A percentile compares a stretch with the other conserved stretches of the same genome.
These are phyloP conservation scores for Eidolon dupreanum DNA, from an alignment of 2,797 vertebrate genomes.

Conservation along the genomic window DNA sequence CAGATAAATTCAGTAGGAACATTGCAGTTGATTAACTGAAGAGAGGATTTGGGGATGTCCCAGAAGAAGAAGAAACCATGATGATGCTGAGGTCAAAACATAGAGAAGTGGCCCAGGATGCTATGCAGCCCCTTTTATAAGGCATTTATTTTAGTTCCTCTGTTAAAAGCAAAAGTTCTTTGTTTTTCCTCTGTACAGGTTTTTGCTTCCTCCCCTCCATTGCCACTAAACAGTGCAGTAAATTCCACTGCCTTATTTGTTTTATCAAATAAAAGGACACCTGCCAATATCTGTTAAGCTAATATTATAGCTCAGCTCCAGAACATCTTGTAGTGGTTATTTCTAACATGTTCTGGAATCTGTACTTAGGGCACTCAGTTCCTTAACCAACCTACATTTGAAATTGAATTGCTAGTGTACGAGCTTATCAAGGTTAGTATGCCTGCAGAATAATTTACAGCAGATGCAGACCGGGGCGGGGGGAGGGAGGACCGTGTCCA, in stretches of 20 bases:
- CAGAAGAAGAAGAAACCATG: background rate
- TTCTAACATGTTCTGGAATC: conserved; percentile 71
- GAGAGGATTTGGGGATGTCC: background rate
- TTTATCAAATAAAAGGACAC: conserved; percentile 61
- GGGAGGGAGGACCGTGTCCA: background rate
- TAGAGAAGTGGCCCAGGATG: background rate
- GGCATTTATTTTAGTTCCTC: background rate
- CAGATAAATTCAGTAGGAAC: background rate
- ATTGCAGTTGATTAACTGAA: background rate
- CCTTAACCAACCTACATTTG: conserved; percentile 48
- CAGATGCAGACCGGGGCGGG: background rate
- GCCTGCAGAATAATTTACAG: conserved; percentile 1
- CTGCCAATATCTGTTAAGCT: conserved; percentile 66
- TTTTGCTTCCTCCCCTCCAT: background rate
- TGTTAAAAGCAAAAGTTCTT: conserved; percentile 3
- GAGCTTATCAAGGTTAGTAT: conserved; percentile 42
- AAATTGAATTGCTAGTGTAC: background rate
- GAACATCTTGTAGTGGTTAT: conserved; percentile 75
- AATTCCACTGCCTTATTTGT: conserved; percentile 58
- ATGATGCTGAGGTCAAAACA: background rate
- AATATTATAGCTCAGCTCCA: conserved; percentile 62
- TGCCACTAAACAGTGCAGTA: conserved; percentile 38
- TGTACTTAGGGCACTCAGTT: conserved; percentile 38
- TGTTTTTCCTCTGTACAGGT: conserved; percentile 28
- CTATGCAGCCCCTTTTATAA: background rate